Conservation (phyloP, 2,113 vertebrate species). For the Pachyramphus minor region DNA sequence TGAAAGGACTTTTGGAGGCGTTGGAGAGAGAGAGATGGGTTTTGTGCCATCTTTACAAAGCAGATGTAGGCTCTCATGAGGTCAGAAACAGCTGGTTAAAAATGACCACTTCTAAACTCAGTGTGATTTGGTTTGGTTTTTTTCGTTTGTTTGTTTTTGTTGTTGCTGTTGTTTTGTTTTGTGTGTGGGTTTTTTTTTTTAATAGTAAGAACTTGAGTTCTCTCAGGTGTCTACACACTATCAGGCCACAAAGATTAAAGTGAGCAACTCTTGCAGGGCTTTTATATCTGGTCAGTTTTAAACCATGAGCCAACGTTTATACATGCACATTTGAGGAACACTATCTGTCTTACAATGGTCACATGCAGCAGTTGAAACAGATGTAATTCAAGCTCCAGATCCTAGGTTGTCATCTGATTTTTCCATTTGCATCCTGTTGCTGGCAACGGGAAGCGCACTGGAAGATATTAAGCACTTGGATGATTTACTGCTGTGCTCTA, state of each 20-base stretch:
- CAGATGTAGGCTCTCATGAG: not conserved
- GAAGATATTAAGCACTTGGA: not conserved
- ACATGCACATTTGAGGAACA: not conserved
- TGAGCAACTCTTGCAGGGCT: rapidly evolving
- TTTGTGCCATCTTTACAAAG: not conserved
- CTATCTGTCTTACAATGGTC: not conserved
- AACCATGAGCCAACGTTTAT: rapidly evolving
- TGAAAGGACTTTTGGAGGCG: not conserved
- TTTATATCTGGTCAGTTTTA: not conserved
- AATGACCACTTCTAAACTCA: not conserved
- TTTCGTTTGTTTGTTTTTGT: too few relatives aligned
- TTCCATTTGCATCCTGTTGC: constrained; percentile 1
- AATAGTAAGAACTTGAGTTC: not conserved
- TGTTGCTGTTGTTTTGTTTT: too few relatives aligned
- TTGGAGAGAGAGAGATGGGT: rapidly evolving
- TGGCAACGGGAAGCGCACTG: not conserved
- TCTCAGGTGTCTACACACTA: not conserved
- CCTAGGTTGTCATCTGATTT: not conserved
- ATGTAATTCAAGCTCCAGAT: not conserved
- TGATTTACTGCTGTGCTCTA: not conserved
- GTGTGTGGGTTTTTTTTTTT: not conserved
- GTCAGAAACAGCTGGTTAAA: not conserved
- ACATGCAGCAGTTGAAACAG: not conserved
- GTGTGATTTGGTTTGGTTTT: too few relatives aligned
- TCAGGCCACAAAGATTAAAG: not conserved